These are phyloP conservation scores for Actias luna DNA, from an alignment of 2,888 invertebrate species.

Conservation along the genomic window DNA sequence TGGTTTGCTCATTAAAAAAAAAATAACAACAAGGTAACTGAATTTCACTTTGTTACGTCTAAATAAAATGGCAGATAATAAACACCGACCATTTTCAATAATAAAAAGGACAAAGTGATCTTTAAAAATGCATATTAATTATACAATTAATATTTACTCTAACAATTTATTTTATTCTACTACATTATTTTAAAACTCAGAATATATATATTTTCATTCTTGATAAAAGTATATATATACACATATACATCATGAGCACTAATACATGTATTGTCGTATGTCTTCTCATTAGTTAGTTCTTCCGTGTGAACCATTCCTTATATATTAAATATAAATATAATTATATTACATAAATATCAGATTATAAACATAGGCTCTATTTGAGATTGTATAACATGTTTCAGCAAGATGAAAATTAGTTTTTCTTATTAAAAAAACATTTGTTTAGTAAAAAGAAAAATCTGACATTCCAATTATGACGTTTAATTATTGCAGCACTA, in stretches of 20 bases:
- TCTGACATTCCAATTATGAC: no score
- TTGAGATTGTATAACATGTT: no score
- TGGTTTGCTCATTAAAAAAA: background rate
- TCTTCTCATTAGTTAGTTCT: conserved; percentile 51
- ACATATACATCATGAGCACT: conserved; percentile 71
- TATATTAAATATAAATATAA: background rate
- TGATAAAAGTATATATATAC: conserved; percentile 46
- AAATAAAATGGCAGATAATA: background rate
- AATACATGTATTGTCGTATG: conserved; percentile 68
- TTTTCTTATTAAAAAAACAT: no score
- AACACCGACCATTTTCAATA: background rate
- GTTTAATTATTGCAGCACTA: no score
- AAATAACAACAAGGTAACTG: background rate
- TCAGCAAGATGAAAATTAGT: no score
- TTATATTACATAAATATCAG: background rate
- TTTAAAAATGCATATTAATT: background rate
- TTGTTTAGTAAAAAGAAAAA: no score
- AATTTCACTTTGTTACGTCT: background rate
- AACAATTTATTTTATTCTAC: background rate
- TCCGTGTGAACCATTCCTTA: conserved; percentile 35
- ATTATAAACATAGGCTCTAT: background rate
- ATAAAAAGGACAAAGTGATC: background rate
- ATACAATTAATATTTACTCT: background rate
- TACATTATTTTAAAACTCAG: background rate
- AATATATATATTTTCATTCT: conserved; percentile 32